Evolutionary conservation across 2,888 invertebrate genomes (phyloP), one percentile per base, ranked within the genome.

Genomic region (Hypercompe scribonia): DNA sequence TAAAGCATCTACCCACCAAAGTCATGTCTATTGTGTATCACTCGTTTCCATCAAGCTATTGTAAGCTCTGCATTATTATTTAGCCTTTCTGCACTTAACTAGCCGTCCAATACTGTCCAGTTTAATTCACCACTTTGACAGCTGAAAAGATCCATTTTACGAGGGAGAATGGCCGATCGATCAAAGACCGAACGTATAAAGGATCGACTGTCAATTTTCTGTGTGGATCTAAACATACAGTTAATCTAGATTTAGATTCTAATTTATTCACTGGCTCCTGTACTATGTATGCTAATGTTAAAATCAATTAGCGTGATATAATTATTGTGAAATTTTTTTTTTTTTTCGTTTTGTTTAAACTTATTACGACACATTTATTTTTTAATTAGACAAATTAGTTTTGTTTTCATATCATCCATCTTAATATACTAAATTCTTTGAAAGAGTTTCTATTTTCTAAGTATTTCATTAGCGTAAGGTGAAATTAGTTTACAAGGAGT

Each of bases 131-230:
- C 78, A 73, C 79, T 75, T 79, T 84, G 92, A 92, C 92, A 92
- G 90, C 86, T 90, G 89, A 92, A 92, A 92, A 83, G 90, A 90
- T 88, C 84, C 86, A 84, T 88, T 88, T 85, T 85, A 83, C 80
- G 77, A 78, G 75, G 80, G 66, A 86, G 85, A 88, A 87, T 87
- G 82, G 84, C 78, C 84, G 84, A 89, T 89, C 88, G 86, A 89
- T 90, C 89, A 90, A 86, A 79, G 78, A 75, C 74, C 70, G 69
- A 69, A 70, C 76, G 83, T 77, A 82, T 80, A 84, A 82, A 79
- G 78, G 80, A 75, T 72, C 58, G 76, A 72, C 81, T 81, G 81
- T 80, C 84, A 80, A 80, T 81, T 81, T 83, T 79, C 78, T 78
- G 76, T 73, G 74, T 75, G 76, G 68, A 72, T 76, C 77, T 67